Base-by-base conservation (phyloP, 2,113 vertebrate species). In the Asarcornis scutulata region DNA sequence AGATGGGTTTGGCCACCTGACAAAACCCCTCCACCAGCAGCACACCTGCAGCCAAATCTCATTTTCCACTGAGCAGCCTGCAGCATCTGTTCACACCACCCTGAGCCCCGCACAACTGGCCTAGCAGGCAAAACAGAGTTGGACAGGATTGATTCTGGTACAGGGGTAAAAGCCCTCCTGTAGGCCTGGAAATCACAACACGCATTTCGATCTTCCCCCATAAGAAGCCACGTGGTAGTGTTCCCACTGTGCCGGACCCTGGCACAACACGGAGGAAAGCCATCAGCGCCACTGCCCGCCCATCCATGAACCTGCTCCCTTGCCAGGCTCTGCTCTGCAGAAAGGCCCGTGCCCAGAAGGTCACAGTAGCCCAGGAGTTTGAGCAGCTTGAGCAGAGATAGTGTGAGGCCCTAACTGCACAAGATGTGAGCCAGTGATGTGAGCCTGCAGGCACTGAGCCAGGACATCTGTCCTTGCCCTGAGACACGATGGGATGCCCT, bases 281-380 rank as follows among this genome's bases (percentile, higher is more conserved):
- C 38, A 17, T 11, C 60, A 38, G 38, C 29, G 12, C 27, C 2
- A 48, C 53, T 73, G 21, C 21, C 46, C 55, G 53, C 4, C 25
- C 40, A 32, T 3, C 10, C 38, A 27, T 26, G 10, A 46, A 26
- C 40, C 31, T 36, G 36, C 12, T 40, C 66, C 26, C 52, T 42
- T 15, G 78, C 23, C 42, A 53, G 23, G 59, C 50, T 78, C 15
- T 32, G 44, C 27, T 46, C 26, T 44, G 50, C 17, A 38, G 42
- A 50, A 71, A 42, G 26, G 12, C 6, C 21, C 17, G 12, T 48
- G 7, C 34, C 42, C 23, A 13, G 27, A 44, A 76, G 22, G 5
- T 21, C 18, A 29, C 1, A 0, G 38, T 22, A 38, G 10, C 11
- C 18, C 13, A n/a, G n/a, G 26, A n/a, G 46, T n/a, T 40, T 7